Base-by-base conservation (phyloP, 2,888 invertebrate species). In the Drosophila subquinaria region DNA sequence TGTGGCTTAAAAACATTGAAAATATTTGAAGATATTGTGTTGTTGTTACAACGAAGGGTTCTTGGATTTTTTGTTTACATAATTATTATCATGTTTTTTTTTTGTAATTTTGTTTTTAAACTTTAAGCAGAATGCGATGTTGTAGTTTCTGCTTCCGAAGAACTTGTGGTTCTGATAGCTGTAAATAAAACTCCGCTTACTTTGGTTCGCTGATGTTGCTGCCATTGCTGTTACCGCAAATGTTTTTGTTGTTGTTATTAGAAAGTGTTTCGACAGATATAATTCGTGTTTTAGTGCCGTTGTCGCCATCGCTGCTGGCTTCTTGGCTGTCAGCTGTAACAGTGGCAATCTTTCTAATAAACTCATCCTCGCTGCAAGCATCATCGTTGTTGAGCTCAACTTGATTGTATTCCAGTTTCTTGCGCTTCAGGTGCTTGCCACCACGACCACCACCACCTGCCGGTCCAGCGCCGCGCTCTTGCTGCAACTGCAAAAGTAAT, bases 331-430 rank as follows among this genome's bases (percentile, higher is more conserved):
- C 50, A 17, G 17, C 74, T 15, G 74, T 67, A 23, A 72, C 74
- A 15, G 74, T 92, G 61, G 92, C 90, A 65, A 92, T 91, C 83
- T 92, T 92, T 69, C 91, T 90, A 77, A 92, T 91, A 61, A 93
- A 93, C 61, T 92, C 92, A 80, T 93, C 93, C 76, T 93, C 93
- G 78, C 93, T 93, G 85, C 93, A 93, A 59, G 93, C 93, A 87
- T 93, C 93, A 69, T 93, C 93, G 70, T 91, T 92, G 80, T 93
- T 93, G 68, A 92, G 81, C 62, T 92, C 91, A 56, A 93, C 91
- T 51, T 85, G 83, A 17, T 89, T 89, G 71, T 68, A 84, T 71
- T 91, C 92, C 47, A 92, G 82, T 76, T 90, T 90, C 68, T 86
- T 90, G 40, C 92, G 90, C 59, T 92, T 93, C 15, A 89, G 79